Evolutionary conservation across 2,113 vertebrate species (phyloP).

Genomic region (Ceyx margarethae): DNA sequence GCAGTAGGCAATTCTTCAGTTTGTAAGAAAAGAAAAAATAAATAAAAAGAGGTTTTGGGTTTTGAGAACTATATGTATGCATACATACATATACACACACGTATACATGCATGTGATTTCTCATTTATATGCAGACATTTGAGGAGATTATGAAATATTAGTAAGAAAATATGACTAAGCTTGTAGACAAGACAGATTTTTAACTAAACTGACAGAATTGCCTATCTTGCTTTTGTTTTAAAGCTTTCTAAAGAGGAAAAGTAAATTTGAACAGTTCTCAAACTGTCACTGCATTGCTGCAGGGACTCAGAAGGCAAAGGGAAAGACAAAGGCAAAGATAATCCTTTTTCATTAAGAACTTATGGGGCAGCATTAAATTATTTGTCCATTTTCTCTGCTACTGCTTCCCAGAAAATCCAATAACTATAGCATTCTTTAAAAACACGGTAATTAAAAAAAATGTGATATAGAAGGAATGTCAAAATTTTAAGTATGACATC

Average conservation of each 20-base stretch:
- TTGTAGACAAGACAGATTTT: neutral
- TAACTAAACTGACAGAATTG: neutral
- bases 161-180: neutral
- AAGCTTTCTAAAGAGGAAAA: neutral
- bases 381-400: constrained; percentile 46
- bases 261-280: neutral
- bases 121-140: neutral
- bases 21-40: neutral
- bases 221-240: neutral
- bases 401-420: constrained; percentile 31
- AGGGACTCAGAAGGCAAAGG: neutral
- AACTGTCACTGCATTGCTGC: neutral
- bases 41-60: neutral
- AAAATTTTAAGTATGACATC: neutral
- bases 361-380: constrained; percentile 27
- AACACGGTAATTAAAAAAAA: neutral
- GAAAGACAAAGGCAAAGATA: neutral
- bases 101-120: neutral
- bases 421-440: constrained; percentile 2
- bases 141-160: neutral
- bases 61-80: neutral
- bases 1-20: neutral
- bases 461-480: neutral
- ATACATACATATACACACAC: accelerated
- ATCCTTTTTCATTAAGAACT: neutral